Conservation (phyloP, 2,888 invertebrate species). For the Xylota sylvarum region DNA sequence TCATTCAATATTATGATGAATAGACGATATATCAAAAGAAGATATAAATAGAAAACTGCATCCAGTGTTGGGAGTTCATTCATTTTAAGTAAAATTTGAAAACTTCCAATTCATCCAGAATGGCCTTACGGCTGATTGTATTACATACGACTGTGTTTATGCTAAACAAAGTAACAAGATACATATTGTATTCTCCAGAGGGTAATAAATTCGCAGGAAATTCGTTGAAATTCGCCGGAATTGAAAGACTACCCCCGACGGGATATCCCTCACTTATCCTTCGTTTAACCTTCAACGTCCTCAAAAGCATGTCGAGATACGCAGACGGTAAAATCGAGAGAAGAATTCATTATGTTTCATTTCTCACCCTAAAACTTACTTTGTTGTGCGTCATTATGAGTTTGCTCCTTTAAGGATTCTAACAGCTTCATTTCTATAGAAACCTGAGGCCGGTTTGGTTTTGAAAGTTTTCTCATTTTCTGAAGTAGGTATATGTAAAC, state of each 20-base stretch:
- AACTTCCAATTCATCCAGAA: no score
- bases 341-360: neutral
- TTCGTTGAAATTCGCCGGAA: neutral
- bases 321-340: neutral
- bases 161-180: no score
- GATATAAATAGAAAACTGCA: no score
- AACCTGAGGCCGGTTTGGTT: neutral
- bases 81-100: no score
- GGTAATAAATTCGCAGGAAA: neutral
- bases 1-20: no score
- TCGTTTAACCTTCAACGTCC: slow-evolving; percentile 47
- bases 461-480: slow-evolving; percentile 1
- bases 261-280: slow-evolving; percentile 5
- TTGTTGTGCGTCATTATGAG: neutral
- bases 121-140: no score
- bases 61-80: no score
- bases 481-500: neutral
- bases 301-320: neutral
- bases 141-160: no score
- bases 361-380: neutral
- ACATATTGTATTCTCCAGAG: no score
- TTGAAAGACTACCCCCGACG: neutral
- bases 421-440: neutral
- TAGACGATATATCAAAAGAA: no score
- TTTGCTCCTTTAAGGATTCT: neutral